Evolutionary conservation across 2,797 vertebrate genomes (phyloP), one percentile per base, ranked within the genome.

Genomic region (Cottoperca gobio): DNA sequence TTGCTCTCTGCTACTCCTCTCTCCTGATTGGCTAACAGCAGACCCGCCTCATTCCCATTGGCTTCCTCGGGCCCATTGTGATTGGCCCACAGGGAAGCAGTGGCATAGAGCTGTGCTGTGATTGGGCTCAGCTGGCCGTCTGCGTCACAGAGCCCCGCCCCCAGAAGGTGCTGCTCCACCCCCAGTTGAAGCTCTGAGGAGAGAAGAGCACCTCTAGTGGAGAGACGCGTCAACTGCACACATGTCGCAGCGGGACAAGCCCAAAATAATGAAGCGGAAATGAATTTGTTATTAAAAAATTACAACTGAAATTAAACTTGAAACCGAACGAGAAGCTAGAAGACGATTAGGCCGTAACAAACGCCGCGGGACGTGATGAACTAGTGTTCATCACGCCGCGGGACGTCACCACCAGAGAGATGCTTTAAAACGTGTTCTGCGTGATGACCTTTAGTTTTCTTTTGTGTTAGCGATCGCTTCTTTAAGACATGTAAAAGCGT

Each of bases 121-220:
- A 92, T 89, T 81, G 94, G 94, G 84, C 89, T 94, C 78, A 92
- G 84, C 79, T 94, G 83, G 78, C 81, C 74, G 77, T 92, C 91
- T 80, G 90, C 89, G 68, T 94, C 92, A 85, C 88, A 91, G 52
- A 76, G 71, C 79, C 90, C 91, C 72, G 83, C 86, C 85, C 93
- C 94, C 78, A 87, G 81, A 39, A 94, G 87, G 72, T 94, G 90
- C 54, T 91, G 92, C 83, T 88, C 94, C 91, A 86, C 89, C 82
- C 86, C 89, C 72, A 86, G 84, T 82, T 94, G 93, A 57, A 95
- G 88, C 70, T 95, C 94, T 95, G 93, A 79, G 71, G 87, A 94
- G 78, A 94, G 77, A 93, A 90, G 83, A 92, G 88, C 79, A 77
- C 81, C 81, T 79, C 90, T 81, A 77, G 84, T 84, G 87, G 83